Evolutionary conservation across 2,113 vertebrate species (phyloP), one percentile per base, ranked within the genome.

Genomic region (Phodopus roborovskii): DNA sequence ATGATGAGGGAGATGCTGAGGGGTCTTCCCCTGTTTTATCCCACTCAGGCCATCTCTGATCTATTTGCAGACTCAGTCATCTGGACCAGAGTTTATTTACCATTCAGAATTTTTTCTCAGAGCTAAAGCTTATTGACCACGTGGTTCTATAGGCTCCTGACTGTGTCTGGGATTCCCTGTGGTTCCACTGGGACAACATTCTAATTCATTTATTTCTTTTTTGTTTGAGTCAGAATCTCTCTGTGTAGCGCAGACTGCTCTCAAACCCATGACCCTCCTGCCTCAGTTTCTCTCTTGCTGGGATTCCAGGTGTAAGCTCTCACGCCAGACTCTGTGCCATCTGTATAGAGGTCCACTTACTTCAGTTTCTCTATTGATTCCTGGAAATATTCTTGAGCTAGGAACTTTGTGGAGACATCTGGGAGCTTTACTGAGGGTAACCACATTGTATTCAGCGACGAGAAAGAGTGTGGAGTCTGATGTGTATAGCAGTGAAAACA

Each of bases 1-100:
- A 79, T 73, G 90, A 92, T 39, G 13, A 60, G 58, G 15, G 28
- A 42, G 81, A 42, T 62, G 85, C 15, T 50, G 48, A 79, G 33
- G 75, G 42, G 17, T 88, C 50, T 48, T 39, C 45, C 48, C 39
- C 95, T 74, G 36, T 58, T 74, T 96, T 78, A 60, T 91, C 90
- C 53, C 48, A 79, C 7, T 22, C 58, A 2, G 53, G 30, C 36
- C 58, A 45, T 68, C 45, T n/a, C 50, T 75, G 36, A 66, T 60
- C 48, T 86, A 22, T 92, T 42, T 83, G 83, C 42, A 48, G 56
- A 19, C 79, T 70, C 50, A 12, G 64, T 86, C 66, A 88, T 94
- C 90, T 77, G 83, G 60, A 66, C 50, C 17, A 45, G 53, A 30
- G 28, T 17, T 42, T 42, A 71, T 70, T 45, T 85, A 64, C 56